phyloP scores from a whole-genome alignment of 2,113 vertebrate species.

The Proterorhinus semilunaris region DNA sequence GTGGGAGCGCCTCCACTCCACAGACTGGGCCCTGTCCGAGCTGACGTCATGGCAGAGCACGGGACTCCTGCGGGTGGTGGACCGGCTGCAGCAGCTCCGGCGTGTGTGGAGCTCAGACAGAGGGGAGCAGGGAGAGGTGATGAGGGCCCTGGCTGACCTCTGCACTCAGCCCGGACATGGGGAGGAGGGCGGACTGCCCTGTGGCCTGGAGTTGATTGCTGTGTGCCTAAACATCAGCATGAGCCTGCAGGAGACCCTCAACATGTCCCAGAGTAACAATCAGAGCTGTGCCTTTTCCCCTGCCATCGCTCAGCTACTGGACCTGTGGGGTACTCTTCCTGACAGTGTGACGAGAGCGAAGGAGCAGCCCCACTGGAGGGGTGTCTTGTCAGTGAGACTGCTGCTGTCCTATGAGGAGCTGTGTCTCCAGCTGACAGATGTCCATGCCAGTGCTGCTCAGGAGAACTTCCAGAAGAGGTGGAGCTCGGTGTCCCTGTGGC shows the following conservation, averaged over 20 bases:
- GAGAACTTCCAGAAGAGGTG: constrained; percentile 57
- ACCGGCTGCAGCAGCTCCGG: constrained; percentile 74
- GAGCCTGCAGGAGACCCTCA: constrained; percentile 10
- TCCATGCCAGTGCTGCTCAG: constrained; percentile 5
- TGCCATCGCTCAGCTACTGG: constrained; percentile 68
- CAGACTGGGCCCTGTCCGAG: constrained; percentile 67
- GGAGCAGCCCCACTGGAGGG: constrained; percentile 72
- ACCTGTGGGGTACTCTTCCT: constrained; percentile 51
- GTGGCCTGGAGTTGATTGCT: constrained; percentile 53
- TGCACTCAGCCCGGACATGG: constrained; percentile 55
- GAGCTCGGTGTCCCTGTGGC: constrained; percentile 38
- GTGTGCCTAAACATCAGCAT: constrained; percentile 48
- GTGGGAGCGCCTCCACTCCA: constrained; percentile 69
- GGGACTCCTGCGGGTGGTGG: constrained; percentile 61
- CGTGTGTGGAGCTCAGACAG: constrained; percentile 35
- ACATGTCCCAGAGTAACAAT: constrained; percentile 13
- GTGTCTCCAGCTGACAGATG: constrained; percentile 52
- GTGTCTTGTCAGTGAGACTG: constrained; percentile 75
- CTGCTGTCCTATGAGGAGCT: constrained; percentile 71
- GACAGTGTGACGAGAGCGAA: constrained; percentile 65
- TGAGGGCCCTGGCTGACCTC: constrained; percentile 43
- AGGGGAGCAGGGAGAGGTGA: not conserved
- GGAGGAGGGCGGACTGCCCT: constrained; percentile 43
- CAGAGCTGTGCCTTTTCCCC: constrained; percentile 45
- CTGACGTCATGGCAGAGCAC: constrained; percentile 76